Evolutionary conservation across 2,888 invertebrate species (phyloP).

Genomic region (Nymphalis urticae): DNA sequence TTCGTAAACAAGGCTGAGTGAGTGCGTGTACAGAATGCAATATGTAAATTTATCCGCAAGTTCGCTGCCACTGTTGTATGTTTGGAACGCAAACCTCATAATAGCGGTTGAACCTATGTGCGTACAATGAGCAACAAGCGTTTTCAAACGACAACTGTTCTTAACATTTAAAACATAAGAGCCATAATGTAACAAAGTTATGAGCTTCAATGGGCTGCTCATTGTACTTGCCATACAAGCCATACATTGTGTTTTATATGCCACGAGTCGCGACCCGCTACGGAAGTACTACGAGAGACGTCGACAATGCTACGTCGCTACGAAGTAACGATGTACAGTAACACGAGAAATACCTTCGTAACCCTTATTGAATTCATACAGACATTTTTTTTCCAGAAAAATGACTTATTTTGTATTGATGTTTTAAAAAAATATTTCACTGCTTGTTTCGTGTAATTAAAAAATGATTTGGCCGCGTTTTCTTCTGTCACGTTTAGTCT

Average conservation of each 20-base stretch:
- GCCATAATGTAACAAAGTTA: constrained; percentile 19
- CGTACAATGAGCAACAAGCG: constrained; percentile 8
- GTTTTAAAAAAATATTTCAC: not conserved
- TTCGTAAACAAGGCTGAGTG: constrained; percentile 6
- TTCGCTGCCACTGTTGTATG: constrained; percentile 48
- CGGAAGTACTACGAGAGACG: constrained; percentile 46
- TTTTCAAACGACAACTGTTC: constrained; percentile 14
- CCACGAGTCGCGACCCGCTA: constrained; percentile 35
- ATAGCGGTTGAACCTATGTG: constrained; percentile 36
- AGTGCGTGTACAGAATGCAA: constrained; percentile 58
- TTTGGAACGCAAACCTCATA: constrained; percentile 53
- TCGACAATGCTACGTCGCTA: constrained; percentile 44
- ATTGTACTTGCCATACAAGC: constrained; percentile 20
- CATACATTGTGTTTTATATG: constrained; percentile 30
- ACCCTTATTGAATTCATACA: constrained; percentile 6
- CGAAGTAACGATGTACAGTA: constrained; percentile 48
- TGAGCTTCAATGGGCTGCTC: constrained; percentile 18
- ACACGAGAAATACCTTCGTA: constrained; percentile 13
- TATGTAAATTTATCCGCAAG: constrained; percentile 65
- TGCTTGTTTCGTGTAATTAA: not conserved
- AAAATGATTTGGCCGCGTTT: not conserved
- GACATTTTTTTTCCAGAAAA: not conserved
- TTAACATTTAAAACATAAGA: constrained; percentile 16
- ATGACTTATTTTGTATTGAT: not conserved
- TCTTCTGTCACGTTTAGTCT: not conserved